Percentiles rank a stretch among this genome's conserved stretches.
Evolutionary conservation across 2,797 vertebrate species (phyloP).

Genomic region (Mus spretus): DNA sequence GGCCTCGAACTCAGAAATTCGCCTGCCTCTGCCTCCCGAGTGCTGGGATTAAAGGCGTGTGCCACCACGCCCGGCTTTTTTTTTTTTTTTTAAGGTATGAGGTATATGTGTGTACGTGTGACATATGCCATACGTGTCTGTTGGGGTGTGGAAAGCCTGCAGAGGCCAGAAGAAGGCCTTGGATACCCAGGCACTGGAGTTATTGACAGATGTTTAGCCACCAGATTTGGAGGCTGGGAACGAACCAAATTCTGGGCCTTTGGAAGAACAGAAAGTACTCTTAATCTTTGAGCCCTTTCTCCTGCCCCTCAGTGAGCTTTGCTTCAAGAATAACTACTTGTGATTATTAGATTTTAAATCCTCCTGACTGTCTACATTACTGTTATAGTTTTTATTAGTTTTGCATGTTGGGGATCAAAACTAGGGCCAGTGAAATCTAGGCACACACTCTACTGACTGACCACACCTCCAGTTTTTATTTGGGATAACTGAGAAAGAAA

Average conservation of each 20-base stretch:
- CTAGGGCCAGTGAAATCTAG: not conserved
- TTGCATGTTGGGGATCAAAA: not conserved
- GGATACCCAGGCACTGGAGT: not conserved
- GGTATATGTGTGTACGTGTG: not conserved
- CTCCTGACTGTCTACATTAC: not conserved
- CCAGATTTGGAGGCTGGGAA: not conserved
- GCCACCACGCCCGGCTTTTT: too few relatives aligned
- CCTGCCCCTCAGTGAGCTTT: not conserved
- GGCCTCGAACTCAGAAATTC: too few relatives aligned
- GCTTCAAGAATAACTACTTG: not conserved
- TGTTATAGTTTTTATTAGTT: not conserved
- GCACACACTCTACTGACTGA: not conserved
- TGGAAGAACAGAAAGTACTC: not conserved
- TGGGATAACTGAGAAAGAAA: slow-evolving; percentile 45
- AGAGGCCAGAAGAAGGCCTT: not conserved
- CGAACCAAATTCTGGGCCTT: not conserved
- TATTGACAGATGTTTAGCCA: not conserved
- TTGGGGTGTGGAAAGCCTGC: not conserved
- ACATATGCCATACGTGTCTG: not conserved
- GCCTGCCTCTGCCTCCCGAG: too few relatives aligned
- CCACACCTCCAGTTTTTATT: not conserved
- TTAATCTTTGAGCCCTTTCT: not conserved
- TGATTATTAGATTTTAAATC: not conserved
- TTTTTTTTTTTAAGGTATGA: not conserved
- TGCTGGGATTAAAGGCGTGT: too few relatives aligned